Evolutionary conservation across 2,888 invertebrate species (phyloP).

Genomic region (Dicyrtoma fusca): DNA sequence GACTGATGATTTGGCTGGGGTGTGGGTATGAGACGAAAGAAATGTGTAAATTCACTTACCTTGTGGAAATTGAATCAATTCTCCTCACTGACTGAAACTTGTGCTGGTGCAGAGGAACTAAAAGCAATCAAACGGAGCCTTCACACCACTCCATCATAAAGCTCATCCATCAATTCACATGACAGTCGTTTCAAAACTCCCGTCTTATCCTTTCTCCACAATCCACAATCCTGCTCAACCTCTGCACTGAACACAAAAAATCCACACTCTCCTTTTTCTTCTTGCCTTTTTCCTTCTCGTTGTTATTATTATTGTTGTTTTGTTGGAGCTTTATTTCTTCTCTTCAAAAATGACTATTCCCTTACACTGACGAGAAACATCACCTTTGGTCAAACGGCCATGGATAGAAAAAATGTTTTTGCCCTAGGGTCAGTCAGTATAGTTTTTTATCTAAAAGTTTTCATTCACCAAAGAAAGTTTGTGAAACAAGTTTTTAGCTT

Average conservation of each 20-base stretch:
- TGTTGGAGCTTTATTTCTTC: no score
- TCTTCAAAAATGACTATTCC: no score
- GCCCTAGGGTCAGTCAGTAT: no score
- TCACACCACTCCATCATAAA: conserved; percentile 31
- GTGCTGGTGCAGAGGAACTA: conserved; percentile 4
- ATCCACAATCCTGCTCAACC: conserved; percentile 7
- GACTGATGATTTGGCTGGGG: not conserved
- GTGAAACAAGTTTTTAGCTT: no score
- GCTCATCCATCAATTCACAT: conserved; percentile 33
- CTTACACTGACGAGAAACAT: no score
- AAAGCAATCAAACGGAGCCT: conserved; percentile 26
- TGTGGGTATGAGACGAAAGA: not conserved
- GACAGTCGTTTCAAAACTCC: conserved; percentile 26
- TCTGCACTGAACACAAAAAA: not conserved
- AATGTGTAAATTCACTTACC: conserved; percentile 20
- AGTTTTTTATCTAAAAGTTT: no score
- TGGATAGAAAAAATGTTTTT: no score
- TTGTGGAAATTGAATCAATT: conserved; percentile 26
- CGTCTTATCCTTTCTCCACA: not conserved
- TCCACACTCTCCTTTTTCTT: not conserved
- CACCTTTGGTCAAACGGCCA: no score
- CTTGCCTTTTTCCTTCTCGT: not conserved
- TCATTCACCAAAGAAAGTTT: no score
- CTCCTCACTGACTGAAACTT: not conserved
- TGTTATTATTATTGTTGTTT: no score